Conservation (phyloP, 2,797 vertebrate species). For the Squalus acanthias region DNA sequence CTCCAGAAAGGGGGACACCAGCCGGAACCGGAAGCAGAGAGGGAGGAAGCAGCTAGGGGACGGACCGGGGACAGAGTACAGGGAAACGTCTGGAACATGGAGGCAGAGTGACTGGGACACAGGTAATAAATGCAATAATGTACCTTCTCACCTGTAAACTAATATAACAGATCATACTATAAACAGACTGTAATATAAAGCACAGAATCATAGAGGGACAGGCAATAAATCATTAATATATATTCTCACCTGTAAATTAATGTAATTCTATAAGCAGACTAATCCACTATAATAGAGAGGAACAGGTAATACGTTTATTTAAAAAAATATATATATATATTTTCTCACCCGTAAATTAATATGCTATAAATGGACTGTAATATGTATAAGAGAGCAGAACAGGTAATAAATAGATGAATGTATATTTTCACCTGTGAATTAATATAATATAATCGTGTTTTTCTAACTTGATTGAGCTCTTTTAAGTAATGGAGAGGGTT, state of each 20-base stretch:
- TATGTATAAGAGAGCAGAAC: too few species aligned
- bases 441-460: not conserved
- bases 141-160: not conserved
- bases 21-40: not conserved
- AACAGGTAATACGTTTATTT: too few species aligned
- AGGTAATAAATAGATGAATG: not conserved
- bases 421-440: not conserved
- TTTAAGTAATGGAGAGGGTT: not conserved
- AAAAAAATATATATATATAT: too few species aligned
- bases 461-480: not conserved
- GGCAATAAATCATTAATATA: too few species aligned
- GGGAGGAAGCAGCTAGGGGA: not conserved
- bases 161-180: too few species aligned
- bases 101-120: not conserved
- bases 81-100: not conserved
- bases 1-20: not conserved
- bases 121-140: not conserved
- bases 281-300: too few species aligned
- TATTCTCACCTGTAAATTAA: not conserved
- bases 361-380: too few species aligned
- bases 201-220: too few species aligned
- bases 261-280: not conserved
- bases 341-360: too few species aligned
- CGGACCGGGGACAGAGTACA: not conserved
- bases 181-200: too few species aligned